A percentile compares a stretch with the other conserved stretches of the same genome.
Conservation (phyloP, 2,888 invertebrate species). For the Drosophila phalerata region DNA sequence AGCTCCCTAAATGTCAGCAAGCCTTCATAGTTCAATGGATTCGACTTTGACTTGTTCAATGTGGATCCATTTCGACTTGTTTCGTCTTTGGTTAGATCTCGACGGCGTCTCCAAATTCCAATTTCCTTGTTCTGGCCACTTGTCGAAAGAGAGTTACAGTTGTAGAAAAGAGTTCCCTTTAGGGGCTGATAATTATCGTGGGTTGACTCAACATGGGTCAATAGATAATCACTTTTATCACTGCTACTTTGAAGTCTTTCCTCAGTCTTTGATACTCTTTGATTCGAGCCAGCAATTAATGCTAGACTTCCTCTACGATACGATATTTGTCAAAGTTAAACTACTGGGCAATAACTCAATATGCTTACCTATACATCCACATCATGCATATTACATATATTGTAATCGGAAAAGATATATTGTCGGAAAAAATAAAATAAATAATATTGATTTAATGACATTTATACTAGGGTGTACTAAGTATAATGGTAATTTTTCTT, state of each 20-base stretch:
- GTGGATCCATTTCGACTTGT: background rate
- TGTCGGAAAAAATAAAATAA: background rate
- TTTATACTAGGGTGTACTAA: background rate
- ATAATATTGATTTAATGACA: background rate
- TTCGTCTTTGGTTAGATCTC: background rate
- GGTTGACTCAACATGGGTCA: background rate
- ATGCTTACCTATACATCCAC: conserved; percentile 42
- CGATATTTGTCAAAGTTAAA: background rate
- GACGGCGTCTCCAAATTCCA: no score
- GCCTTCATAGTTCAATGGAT: background rate
- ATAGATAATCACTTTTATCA: background rate
- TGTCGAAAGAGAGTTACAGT: conserved; percentile 4
- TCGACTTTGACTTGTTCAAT: background rate
- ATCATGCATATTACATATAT: conserved; percentile 13
- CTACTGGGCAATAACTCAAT: background rate
- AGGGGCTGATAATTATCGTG: background rate
- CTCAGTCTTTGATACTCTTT: conserved; percentile 4
- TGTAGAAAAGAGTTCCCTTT: conserved; percentile 5
- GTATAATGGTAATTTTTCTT: background rate
- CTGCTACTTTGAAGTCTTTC: background rate
- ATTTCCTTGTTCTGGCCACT: background rate
- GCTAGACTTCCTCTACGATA: conserved; percentile 43
- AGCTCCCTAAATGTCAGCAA: conserved; percentile 9
- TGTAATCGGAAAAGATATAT: background rate
- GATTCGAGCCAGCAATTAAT: conserved; percentile 40